A percentile compares a stretch with the other conserved stretches of the same genome.
Conservation (phyloP, 2,888 invertebrate genomes). For the Ophonus ardosiacus region DNA sequence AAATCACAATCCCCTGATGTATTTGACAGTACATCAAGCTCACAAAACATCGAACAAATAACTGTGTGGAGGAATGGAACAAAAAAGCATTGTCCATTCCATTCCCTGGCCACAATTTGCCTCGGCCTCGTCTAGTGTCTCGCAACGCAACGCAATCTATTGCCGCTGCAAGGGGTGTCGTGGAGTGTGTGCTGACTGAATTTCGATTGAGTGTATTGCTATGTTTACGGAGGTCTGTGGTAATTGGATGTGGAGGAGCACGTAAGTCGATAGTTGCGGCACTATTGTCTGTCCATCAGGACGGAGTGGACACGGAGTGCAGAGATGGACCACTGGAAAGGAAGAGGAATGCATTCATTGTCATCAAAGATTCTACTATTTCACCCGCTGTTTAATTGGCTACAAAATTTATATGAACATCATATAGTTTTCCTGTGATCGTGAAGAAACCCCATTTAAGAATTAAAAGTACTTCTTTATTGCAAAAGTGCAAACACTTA, state of each 20-base stretch:
- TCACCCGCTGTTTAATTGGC: neutral
- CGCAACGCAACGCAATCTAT: neutral
- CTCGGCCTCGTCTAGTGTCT: neutral
- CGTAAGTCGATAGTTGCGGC: conserved; percentile 59
- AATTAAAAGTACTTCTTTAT: too few species aligned
- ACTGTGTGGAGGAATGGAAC: conserved; percentile 15
- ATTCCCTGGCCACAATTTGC: conserved; percentile 31
- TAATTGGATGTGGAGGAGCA: conserved; percentile 62
- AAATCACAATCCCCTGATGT: too few species aligned
- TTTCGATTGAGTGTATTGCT: conserved; percentile 55
- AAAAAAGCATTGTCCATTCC: conserved; percentile 25
- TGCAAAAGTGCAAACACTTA: too few species aligned
- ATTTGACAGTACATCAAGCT: conserved; percentile 4
- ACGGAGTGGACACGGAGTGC: neutral
- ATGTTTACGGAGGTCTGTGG: conserved; percentile 55
- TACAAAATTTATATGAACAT: neutral
- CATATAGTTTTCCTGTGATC: too few species aligned
- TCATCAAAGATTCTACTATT: neutral
- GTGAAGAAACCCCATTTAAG: too few species aligned
- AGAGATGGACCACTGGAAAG: neutral
- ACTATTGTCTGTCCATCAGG: conserved; percentile 56
- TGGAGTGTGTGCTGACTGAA: conserved; percentile 51
- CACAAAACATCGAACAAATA: conserved; percentile 8
- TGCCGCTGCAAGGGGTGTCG: conserved; percentile 18
- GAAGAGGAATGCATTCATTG: neutral